Base-by-base conservation (phyloP, 1,140 invertebrate species). In the Leptonema lineaticorne region DNA sequence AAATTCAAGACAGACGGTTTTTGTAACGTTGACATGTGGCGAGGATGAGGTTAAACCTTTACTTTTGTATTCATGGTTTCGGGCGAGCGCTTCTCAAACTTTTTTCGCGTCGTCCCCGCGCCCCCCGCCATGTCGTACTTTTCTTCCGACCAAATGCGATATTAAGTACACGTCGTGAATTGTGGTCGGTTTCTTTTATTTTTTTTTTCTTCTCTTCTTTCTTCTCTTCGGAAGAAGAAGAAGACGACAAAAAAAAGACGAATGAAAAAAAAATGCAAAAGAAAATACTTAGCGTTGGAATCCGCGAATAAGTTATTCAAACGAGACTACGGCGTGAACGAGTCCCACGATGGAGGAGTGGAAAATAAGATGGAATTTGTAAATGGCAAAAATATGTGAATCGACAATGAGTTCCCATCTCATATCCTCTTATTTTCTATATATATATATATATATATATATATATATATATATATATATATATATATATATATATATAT, bases 301-400 rank as follows among this genome's bases (percentile, higher is more conserved):
- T 48, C 27, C 37, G 7, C 0, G 41, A 68, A 68, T 68, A 68
- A 68, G 53, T 63, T 71, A 71, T 69, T 69, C 67, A 69, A 69
- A 71, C 65, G 63, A 62, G 58, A 18, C 20, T n/a, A n/a, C 37
- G 37, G 2, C 16, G 37, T 14, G 37, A 41, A 16, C 9, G 37
- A 11, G 37, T 2, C 37, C 11, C 11, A 16, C 37, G 11, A 33
- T 11, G 30, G 5, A 16, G 11, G 37, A 11, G 37, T 9, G n/a
- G 11, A 16, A 41, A 41, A 41, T 41, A 11, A 45, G 66, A 68
- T 30, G 28, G 56, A 67, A 63, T 67, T 67, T 64, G 60, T 68
- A 48, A 33, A 62, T 58, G 30, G 37, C 27, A 26, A 64, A 58
- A 28, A 58, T 58, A 58, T 58, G 28, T 27, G 56, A 28, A 28